These are phyloP conservation scores for Periophthalmus modestus DNA, from an alignment of 2,113 vertebrate species.

Conservation along the genomic window DNA sequence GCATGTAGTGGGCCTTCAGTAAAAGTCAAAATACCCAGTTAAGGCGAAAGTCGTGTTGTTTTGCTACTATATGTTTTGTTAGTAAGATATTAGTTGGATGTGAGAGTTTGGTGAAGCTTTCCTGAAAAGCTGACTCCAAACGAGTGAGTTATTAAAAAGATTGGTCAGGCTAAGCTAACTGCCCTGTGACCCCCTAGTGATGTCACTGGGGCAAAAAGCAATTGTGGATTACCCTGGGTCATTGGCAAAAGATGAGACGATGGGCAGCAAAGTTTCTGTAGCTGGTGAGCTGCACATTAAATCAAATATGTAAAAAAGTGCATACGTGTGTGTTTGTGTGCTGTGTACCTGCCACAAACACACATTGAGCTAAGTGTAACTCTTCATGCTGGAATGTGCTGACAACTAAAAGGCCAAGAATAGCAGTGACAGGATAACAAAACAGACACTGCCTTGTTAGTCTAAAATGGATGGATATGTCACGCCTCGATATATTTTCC, in stretches of 20 bases:
- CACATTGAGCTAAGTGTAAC: slow-evolving; percentile 61
- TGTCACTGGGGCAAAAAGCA: slow-evolving; percentile 30
- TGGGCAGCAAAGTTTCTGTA: background rate
- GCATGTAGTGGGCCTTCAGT: background rate
- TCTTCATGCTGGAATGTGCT: slow-evolving; percentile 67
- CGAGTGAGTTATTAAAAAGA: slow-evolving; percentile 6
- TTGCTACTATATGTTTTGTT: background rate
- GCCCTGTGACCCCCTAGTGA: slow-evolving; percentile 14
- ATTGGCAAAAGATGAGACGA: slow-evolving; percentile 36
- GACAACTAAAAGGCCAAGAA: slow-evolving; percentile 69
- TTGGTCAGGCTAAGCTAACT: slow-evolving; percentile 13
- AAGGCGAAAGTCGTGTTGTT: background rate
- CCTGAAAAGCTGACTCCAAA: background rate
- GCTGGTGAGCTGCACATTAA: slow-evolving; percentile 24
- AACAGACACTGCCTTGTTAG: slow-evolving; percentile 47
- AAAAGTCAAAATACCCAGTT: background rate
- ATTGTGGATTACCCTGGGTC: slow-evolving; percentile 36
- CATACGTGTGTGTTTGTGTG: slow-evolving; percentile 22
- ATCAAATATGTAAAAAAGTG: background rate
- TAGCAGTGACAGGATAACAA: slow-evolving; percentile 66
- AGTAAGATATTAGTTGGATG: background rate
- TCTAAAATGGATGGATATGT: slow-evolving; percentile 54
- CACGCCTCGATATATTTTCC: slow-evolving; percentile 55
- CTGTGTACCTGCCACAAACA: slow-evolving; percentile 32
- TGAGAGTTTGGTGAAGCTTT: background rate